These are phyloP conservation scores for Carcharodon carcharias DNA, from an alignment of 2,797 vertebrate species.

Conservation along the genomic window DNA sequence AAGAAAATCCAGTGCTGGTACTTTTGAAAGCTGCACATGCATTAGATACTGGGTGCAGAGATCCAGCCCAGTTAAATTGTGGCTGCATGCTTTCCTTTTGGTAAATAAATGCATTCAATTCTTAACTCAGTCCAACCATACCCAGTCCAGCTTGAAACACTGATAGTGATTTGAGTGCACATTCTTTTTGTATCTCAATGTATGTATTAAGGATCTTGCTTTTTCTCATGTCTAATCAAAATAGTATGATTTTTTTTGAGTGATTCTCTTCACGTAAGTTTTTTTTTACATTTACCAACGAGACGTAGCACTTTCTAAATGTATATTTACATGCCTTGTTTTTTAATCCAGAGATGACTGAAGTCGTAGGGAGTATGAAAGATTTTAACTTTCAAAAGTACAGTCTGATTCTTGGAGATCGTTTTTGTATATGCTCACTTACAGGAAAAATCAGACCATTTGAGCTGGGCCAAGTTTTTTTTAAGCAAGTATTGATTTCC, in stretches of 20 bases:
- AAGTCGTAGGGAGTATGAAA: neutral
- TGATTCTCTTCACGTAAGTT: neutral
- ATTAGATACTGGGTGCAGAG: neutral
- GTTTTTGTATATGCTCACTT: neutral
- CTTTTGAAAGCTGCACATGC: neutral
- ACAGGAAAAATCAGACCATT: neutral
- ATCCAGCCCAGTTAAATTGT: neutral
- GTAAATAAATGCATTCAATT: neutral
- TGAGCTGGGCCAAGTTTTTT: neutral
- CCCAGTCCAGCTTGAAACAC: neutral
- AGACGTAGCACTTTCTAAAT: neutral
- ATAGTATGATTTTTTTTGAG: neutral
- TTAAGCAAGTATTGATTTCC: neutral
- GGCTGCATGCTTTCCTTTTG: neutral
- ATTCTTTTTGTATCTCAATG: neutral
- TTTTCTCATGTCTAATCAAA: neutral
- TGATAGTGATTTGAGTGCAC: neutral
- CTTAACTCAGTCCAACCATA: neutral
- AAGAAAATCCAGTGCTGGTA: constrained; percentile 20
- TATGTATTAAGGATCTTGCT: neutral
- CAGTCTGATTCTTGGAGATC: neutral
- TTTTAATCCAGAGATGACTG: neutral
- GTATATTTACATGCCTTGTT: neutral
- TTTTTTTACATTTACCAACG: neutral
- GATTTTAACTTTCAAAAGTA: neutral